Evolutionary conservation across 2,888 invertebrate genomes (phyloP).

Genomic region (Pogonocherus hispidulus): DNA sequence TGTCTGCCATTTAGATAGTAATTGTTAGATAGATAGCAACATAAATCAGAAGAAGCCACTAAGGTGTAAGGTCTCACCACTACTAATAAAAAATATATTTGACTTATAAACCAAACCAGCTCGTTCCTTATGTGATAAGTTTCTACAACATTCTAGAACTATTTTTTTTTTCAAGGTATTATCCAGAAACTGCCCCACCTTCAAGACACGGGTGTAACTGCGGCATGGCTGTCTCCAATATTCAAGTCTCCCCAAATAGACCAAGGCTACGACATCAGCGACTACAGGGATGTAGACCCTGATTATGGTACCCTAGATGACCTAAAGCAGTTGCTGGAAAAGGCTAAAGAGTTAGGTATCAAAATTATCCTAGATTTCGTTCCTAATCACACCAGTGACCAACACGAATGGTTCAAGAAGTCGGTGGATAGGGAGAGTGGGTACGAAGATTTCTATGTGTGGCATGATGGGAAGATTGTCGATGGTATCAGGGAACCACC

Average conservation of each 20-base stretch:
- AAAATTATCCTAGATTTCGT: slow-evolving; percentile 69
- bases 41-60: no score
- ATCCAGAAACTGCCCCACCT: slow-evolving; percentile 59
- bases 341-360: slow-evolving; percentile 72
- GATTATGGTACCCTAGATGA: slow-evolving; percentile 83
- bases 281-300: slow-evolving; percentile 81
- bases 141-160: no score
- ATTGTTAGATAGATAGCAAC: no score
- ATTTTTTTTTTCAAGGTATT: slow-evolving; percentile 70
- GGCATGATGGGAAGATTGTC: slow-evolving; percentile 76
- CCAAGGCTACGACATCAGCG: slow-evolving; percentile 88
- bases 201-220: slow-evolving; percentile 77
- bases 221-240: slow-evolving; percentile 89
- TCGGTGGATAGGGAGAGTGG: slow-evolving; percentile 75
- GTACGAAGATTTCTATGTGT: slow-evolving; percentile 83
- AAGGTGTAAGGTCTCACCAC: no score
- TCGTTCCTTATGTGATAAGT: no score
- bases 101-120: no score
- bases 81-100: no score
- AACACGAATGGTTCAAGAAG: slow-evolving; percentile 85
- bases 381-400: slow-evolving; percentile 78
- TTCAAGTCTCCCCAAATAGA: slow-evolving; percentile 87
- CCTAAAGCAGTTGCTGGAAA: slow-evolving; percentile 73
- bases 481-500: slow-evolving; percentile 73
- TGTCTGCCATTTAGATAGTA: no score